A percentile compares a stretch with the other conserved stretches of the same genome.
Conservation (phyloP, 2,797 vertebrate species). For the Melanotaenia nigrans region DNA sequence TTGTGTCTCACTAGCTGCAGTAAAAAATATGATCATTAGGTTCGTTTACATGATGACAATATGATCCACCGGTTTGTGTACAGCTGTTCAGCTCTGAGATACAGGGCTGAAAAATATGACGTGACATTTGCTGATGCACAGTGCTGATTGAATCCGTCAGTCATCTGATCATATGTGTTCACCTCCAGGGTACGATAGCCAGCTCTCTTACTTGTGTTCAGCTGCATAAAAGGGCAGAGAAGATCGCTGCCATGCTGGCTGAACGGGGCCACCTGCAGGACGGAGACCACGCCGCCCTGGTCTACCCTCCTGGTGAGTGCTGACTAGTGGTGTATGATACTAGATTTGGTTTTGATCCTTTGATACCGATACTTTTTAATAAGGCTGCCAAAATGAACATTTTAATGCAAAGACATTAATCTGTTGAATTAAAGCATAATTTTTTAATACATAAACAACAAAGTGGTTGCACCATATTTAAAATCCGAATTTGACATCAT, state of each 20-base stretch:
- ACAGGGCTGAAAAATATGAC: too few relatives aligned
- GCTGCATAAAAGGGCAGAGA: slow-evolving; percentile 96
- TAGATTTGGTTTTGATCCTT: too few relatives aligned
- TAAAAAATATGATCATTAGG: background rate
- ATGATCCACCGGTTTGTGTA: slow-evolving; percentile 33
- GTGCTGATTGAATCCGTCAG: too few relatives aligned
- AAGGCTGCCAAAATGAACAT: too few relatives aligned
- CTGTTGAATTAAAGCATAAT: too few relatives aligned
- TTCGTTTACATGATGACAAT: slow-evolving; percentile 50
- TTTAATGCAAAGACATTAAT: too few relatives aligned
- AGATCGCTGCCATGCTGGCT: slow-evolving; percentile 93
- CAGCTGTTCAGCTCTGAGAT: slow-evolving; percentile 13
- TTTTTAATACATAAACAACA: too few relatives aligned
- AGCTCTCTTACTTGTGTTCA: slow-evolving; percentile 95
- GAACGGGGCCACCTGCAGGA: slow-evolving; percentile 95
- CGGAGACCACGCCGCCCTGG: slow-evolving; percentile 94
- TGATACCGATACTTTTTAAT: too few relatives aligned
- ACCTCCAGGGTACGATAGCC: slow-evolving; percentile 90
- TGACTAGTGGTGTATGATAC: too few relatives aligned
- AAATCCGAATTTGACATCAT: too few relatives aligned
- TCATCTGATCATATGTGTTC: background rate
- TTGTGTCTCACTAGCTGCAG: background rate
- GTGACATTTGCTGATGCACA: too few relatives aligned
- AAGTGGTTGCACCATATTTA: too few relatives aligned
- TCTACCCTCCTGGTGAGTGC: slow-evolving; percentile 92